phyloP scores from a whole-genome alignment of 2,113 vertebrate species.

The Chitala chitala region DNA sequence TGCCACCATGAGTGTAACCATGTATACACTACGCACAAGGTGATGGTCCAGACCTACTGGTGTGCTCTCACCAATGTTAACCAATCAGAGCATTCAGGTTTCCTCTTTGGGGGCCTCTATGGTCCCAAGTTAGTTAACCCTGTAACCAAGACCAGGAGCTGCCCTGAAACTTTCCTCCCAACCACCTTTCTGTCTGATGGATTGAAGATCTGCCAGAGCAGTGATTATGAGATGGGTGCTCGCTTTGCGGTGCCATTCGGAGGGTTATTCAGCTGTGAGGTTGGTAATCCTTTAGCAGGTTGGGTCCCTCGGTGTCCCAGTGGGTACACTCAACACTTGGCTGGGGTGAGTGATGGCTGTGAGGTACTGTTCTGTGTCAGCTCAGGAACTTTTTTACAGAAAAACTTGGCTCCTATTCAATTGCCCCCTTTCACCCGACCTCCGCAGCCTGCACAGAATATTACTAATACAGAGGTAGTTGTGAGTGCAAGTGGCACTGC shows the following conservation, averaged over 20 bases:
- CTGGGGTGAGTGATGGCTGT: constrained; percentile 77
- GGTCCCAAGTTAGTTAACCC: constrained; percentile 60
- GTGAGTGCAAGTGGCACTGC: constrained; percentile 59
- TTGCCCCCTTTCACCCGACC: constrained; percentile 74
- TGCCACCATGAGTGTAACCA: constrained; percentile 62
- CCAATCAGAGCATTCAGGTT: constrained; percentile 44
- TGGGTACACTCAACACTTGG: constrained; percentile 80
- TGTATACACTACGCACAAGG: constrained; percentile 58
- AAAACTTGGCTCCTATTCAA: constrained; percentile 56
- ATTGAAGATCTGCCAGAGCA: constrained; percentile 71
- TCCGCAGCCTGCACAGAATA: constrained; percentile 54
- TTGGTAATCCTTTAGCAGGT: constrained; percentile 62
- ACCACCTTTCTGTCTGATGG: constrained; percentile 65
- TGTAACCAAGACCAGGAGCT: constrained; percentile 69
- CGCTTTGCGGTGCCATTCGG: constrained; percentile 69
- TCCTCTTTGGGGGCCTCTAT: constrained; percentile 83
- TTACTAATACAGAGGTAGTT: constrained; percentile 71
- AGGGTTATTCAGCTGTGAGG: constrained; percentile 84
- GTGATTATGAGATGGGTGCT: constrained; percentile 64
- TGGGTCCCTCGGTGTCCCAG: constrained; percentile 63
- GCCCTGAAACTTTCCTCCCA: constrained; percentile 60
- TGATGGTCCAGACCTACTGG: constrained; percentile 71
- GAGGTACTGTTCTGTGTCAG: constrained; percentile 79
- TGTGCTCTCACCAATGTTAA: constrained; percentile 42
- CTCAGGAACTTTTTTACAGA: constrained; percentile 67